These are phyloP conservation scores for Acipenser oxyrinchus DNA, from an alignment of 2,797 vertebrate genomes.

Conservation along the genomic window DNA sequence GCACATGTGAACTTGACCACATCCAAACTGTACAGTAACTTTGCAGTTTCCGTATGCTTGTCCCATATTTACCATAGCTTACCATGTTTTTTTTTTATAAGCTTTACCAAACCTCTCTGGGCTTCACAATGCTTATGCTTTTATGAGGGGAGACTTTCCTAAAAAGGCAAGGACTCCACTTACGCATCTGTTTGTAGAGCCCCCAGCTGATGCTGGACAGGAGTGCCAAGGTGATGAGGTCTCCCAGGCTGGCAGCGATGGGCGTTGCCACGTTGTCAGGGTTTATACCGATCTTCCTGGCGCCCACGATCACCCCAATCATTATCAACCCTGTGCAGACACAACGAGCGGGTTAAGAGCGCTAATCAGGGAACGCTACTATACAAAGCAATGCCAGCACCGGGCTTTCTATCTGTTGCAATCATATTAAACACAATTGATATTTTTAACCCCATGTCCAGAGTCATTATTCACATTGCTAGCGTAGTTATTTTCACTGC, in stretches of 20 bases:
- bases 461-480: too few relatives aligned
- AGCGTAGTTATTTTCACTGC: too few relatives aligned
- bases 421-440: too few relatives aligned
- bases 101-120: neutral
- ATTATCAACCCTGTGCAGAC: slow-evolving; percentile 79
- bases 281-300: slow-evolving; percentile 93
- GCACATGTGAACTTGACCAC: too few relatives aligned
- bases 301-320: slow-evolving; percentile 92
- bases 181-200: slow-evolving; percentile 86
- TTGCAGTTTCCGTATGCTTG: too few relatives aligned
- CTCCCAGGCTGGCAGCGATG: slow-evolving; percentile 91
- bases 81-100: slow-evolving; percentile 7
- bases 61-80: slow-evolving; percentile 1
- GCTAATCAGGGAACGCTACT: too few relatives aligned
- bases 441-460: too few relatives aligned
- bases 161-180: slow-evolving; percentile 21
- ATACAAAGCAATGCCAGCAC: too few relatives aligned
- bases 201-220: slow-evolving; percentile 92
- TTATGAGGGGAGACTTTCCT: neutral
- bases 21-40: too few relatives aligned
- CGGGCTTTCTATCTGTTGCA: too few relatives aligned
- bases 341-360: neutral
- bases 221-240: slow-evolving; percentile 91
- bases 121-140: neutral
- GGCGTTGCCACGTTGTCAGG: slow-evolving; percentile 96